Percentiles rank a stretch among this genome's conserved stretches.
Conservation (phyloP, 2,888 invertebrate genomes). For the Hydrotaea diabolus region DNA sequence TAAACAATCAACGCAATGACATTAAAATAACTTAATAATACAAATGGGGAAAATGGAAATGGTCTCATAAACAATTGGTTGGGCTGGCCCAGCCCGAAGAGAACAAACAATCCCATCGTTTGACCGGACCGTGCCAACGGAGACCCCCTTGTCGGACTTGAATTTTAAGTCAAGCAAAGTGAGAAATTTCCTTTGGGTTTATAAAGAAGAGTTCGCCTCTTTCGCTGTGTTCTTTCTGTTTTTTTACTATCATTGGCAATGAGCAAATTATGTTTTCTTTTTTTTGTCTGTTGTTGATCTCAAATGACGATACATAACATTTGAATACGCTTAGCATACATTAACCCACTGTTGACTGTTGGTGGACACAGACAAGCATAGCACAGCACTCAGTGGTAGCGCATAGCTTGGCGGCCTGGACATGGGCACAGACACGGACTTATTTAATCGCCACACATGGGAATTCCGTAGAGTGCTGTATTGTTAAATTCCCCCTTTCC, state of each 20-base stretch:
- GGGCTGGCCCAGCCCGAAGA: neutral
- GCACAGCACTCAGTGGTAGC: neutral
- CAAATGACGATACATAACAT: constrained; percentile 76
- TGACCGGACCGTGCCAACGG: neutral
- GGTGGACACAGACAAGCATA: neutral
- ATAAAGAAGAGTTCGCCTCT: neutral
- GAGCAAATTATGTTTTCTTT: constrained; percentile 65
- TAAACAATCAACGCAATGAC: constrained; percentile 55
- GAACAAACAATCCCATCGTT: constrained; percentile 26
- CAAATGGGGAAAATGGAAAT: constrained; percentile 6
- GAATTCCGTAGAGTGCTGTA: constrained; percentile 7
- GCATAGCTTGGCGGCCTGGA: neutral
- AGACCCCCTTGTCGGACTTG: constrained; percentile 37
- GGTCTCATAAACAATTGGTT: constrained; percentile 10
- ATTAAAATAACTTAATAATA: constrained; percentile 62
- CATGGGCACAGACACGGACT: neutral
- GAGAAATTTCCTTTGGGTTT: constrained; percentile 38
- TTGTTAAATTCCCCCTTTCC: constrained; percentile 7
- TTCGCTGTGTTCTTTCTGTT: neutral
- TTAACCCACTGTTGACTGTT: constrained; percentile 78
- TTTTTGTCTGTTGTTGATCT: constrained; percentile 73
- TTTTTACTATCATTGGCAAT: constrained; percentile 52
- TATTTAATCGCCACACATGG: constrained; percentile 39
- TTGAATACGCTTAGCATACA: constrained; percentile 80
- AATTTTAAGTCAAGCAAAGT: constrained; percentile 21